Evolutionary conservation across 2,113 vertebrate species (phyloP), one percentile per base, ranked within the genome.

Genomic region (Cyprinodon brontotheroides): DNA sequence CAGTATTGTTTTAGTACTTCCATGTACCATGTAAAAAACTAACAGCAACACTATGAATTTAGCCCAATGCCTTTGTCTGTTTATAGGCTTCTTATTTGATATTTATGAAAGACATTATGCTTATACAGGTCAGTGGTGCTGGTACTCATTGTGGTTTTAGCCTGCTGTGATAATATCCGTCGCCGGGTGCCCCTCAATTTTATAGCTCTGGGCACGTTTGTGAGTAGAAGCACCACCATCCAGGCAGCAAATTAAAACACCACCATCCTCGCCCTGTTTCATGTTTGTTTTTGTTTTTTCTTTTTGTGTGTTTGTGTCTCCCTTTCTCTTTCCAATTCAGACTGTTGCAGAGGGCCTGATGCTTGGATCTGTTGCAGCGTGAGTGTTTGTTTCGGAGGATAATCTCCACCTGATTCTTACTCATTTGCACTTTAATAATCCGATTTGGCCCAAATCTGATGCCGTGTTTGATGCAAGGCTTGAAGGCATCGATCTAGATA

Each of bases 141-240:
- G 4, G 82, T 82, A 59, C 68, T 96, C 61, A 38, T 95, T 40
- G 1, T 96, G 70, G 48, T 87, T 22, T 75, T 96, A 60, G 88
- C 93, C 71, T 96, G 95, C 86, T 96, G 93, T 70, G 89, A 80
- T 66, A 78, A 92, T 50, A 47, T 95, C 39, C 93, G 93, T 4
- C 93, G 95, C 39, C 92, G 81, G 82, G 93, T 95, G 63, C 96
- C 96, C 40, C 80, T 91, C 17, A 96, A 96, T 89, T 96, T 95
- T 87, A 91, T 96, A 39, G 90, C 95, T 66, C 93, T 96, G 78
- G 88, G 83, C 47, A 29, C 96, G 62, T 96, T 96, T 93, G 96
- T 97, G 93, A 96, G 96, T 96, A 83, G 68, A 79, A 3, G 47
- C 74, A 39, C 78, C 65, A 65, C 66, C 81, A 87, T 79, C 78